Evolutionary conservation across 2,888 invertebrate species (phyloP).

Genomic region (Microctonus brassicae): DNA sequence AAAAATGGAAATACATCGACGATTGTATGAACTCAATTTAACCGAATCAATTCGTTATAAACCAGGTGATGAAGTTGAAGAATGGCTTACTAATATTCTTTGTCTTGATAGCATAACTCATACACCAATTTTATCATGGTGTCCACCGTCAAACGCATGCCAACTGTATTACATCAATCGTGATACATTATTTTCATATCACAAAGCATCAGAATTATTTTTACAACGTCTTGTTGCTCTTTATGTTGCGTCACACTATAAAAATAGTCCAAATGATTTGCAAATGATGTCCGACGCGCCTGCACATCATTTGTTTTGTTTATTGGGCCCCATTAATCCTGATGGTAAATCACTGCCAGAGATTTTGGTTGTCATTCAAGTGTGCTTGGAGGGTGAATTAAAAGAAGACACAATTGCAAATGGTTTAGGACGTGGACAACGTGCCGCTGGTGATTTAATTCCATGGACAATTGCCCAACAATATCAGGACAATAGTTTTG

Average conservation of each 20-base stretch:
- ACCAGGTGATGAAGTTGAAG: constrained; percentile 87
- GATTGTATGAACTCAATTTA: constrained; percentile 76
- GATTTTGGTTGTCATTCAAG: constrained; percentile 92
- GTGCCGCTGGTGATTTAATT: constrained; percentile 96
- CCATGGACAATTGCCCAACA: constrained; percentile 99
- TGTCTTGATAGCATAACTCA: constrained; percentile 89
- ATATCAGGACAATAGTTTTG: constrained; percentile 94
- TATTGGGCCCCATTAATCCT: constrained; percentile 87
- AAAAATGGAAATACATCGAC: constrained; percentile 57
- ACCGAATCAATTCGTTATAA: constrained; percentile 94
- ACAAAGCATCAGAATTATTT: constrained; percentile 92
- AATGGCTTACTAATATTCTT: constrained; percentile 90
- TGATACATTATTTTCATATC: constrained; percentile 97
- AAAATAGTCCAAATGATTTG: constrained; percentile 93
- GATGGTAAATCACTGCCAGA: constrained; percentile 85
- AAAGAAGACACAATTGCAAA: constrained; percentile 79
- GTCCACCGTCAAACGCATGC: constrained; percentile 90
- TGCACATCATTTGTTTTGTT: constrained; percentile 95
- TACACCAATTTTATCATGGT: constrained; percentile 79
- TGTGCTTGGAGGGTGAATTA: constrained; percentile 83
- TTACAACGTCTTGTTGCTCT: constrained; percentile 92
- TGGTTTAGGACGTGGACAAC: constrained; percentile 86
- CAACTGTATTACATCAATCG: constrained; percentile 89
- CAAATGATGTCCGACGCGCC: constrained; percentile 99
- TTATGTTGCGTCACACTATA: constrained; percentile 98